Conservation (phyloP, 1,140 invertebrate genomes). For the Musca domestica region DNA sequence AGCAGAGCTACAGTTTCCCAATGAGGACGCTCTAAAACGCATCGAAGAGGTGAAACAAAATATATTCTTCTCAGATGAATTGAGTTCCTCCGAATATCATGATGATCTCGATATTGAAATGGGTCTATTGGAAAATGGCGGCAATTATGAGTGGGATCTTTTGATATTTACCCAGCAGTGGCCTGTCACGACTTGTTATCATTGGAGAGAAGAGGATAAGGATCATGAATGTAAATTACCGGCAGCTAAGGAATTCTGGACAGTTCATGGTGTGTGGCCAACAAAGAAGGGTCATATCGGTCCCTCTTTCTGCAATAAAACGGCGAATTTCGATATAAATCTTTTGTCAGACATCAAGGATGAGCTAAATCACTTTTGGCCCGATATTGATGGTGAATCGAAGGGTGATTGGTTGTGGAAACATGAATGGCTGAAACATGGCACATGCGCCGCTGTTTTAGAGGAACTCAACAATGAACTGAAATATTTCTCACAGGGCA, state of each 20-base stretch:
- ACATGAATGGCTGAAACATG: slow-evolving; percentile 85
- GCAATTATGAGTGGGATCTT: slow-evolving; percentile 63
- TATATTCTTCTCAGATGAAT: slow-evolving; percentile 28
- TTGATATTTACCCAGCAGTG: slow-evolving; percentile 79
- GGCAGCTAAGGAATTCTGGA: slow-evolving; percentile 63
- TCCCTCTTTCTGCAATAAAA: slow-evolving; percentile 67
- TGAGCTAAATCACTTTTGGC: slow-evolving; percentile 68
- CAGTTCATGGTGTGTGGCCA: slow-evolving; percentile 82
- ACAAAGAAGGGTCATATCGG: slow-evolving; percentile 66
- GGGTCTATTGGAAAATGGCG: background rate
- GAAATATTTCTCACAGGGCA: slow-evolving; percentile 71
- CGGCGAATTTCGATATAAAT: slow-evolving; percentile 64
- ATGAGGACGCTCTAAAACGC: background rate
- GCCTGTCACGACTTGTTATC: slow-evolving; percentile 72
- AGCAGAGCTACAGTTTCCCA: background rate
- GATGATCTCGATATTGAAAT: slow-evolving; percentile 25
- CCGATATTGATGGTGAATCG: slow-evolving; percentile 65
- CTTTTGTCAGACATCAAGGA: slow-evolving; percentile 61
- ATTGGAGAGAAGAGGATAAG: slow-evolving; percentile 64
- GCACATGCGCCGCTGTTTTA: slow-evolving; percentile 70
- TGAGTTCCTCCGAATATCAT: slow-evolving; percentile 23
- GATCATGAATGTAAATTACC: slow-evolving; percentile 66
- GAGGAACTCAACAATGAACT: slow-evolving; percentile 63
- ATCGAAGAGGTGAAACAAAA: background rate
- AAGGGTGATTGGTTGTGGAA: slow-evolving; percentile 67